phyloP scores from a whole-genome alignment of 2,797 vertebrate species.

The Rhinoraja longicauda region DNA sequence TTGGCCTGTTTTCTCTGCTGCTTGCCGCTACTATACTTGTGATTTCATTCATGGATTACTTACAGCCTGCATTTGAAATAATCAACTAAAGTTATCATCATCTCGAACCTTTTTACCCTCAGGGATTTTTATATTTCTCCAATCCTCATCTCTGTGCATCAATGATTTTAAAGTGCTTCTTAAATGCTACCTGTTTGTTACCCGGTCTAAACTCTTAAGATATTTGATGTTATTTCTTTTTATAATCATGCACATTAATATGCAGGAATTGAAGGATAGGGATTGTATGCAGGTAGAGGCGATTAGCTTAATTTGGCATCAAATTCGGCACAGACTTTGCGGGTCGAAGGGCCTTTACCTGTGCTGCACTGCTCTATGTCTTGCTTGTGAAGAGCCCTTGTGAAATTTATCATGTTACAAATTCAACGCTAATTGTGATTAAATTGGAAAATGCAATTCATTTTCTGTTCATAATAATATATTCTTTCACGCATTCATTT shows the following conservation, averaged over 20 bases:
- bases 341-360: too few species aligned
- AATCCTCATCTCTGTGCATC: background rate
- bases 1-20: too few species aligned
- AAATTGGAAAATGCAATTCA: background rate
- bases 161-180: background rate
- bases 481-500: background rate
- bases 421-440: background rate
- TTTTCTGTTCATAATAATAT: background rate
- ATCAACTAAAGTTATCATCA: background rate
- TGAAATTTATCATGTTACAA: background rate
- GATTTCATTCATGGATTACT: background rate
- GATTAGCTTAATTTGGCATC: too few species aligned
- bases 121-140: background rate
- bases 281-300: too few species aligned
- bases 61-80: background rate
- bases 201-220: background rate
- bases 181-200: background rate
- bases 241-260: background rate
- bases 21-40: too few species aligned
- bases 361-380: too few species aligned
- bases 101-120: too few species aligned
- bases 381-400: background rate
- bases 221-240: background rate
- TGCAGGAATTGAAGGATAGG: too few species aligned
- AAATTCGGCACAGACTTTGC: too few species aligned